phyloP scores from a whole-genome alignment of 2,797 vertebrate species.

The Capromys pilorides region DNA sequence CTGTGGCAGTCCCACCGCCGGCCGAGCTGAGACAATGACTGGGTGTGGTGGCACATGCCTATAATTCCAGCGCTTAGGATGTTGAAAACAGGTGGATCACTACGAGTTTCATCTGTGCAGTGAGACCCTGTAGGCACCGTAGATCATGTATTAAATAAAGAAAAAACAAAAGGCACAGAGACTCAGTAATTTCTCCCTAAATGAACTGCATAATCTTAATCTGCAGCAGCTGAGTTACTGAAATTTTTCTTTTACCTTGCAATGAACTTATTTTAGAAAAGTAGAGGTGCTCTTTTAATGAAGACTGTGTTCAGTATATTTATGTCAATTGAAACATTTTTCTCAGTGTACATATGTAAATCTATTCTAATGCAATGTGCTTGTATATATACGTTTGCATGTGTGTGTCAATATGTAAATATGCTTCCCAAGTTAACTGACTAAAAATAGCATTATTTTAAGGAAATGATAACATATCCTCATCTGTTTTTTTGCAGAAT shows the following conservation, averaged over 20 bases:
- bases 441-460: constrained; percentile 34
- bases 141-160: no score
- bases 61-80: no score
- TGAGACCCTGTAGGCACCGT: no score
- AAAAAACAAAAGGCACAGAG: neutral
- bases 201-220: constrained; percentile 13
- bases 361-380: neutral
- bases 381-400: neutral
- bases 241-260: constrained; percentile 7
- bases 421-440: neutral
- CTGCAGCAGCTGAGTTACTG: neutral
- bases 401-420: neutral
- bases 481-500: neutral
- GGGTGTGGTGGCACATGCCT: no score
- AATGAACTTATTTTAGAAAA: constrained; percentile 5
- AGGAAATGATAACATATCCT: neutral
- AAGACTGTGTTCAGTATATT: constrained; percentile 14
- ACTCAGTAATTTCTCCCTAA: neutral
- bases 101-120: no score
- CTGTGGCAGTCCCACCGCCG: no score
- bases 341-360: constrained; percentile 23
- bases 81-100: no score
- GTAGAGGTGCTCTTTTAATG: constrained; percentile 7
- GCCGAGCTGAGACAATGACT: no score
- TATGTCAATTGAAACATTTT: constrained; percentile 40